Conservation (phyloP, 2,888 invertebrate genomes). For the Acanthopleura granulata region DNA sequence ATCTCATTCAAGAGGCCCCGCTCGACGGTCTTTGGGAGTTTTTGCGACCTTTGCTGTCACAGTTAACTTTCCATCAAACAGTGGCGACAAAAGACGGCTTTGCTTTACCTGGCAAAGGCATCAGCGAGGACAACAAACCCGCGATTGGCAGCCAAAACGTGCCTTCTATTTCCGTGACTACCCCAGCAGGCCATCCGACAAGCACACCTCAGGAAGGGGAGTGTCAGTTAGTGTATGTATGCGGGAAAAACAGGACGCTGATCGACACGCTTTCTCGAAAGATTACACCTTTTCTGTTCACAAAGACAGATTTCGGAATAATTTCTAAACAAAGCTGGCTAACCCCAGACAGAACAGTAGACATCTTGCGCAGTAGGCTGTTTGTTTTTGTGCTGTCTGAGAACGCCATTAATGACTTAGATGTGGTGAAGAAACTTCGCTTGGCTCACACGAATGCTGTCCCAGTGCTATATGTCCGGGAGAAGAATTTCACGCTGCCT, state of each 20-base stretch:
- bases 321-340: neutral
- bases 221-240: neutral
- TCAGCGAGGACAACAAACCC: neutral
- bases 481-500: conserved; percentile 29
- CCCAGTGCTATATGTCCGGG: conserved; percentile 31
- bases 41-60: conserved; percentile 19
- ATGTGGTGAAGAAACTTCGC: conserved; percentile 27
- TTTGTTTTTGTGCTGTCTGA: conserved; percentile 27
- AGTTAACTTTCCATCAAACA: conserved; percentile 14
- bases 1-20: conserved; percentile 30
- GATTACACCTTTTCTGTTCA: neutral
- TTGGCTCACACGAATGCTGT: conserved; percentile 26
- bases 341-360: neutral
- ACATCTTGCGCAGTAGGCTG: conserved; percentile 2
- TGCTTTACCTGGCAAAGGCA: neutral
- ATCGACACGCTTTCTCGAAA: neutral
- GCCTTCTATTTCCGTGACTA: conserved; percentile 25
- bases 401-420: conserved; percentile 21
- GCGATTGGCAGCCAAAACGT: conserved; percentile 5
- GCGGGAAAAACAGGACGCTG: neutral
- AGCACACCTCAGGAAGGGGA: neutral
- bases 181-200: conserved; percentile 19
- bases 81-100: neutral
- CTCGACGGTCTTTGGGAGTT: conserved; percentile 27
- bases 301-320: neutral